A percentile compares a stretch with the other conserved stretches of the same genome.
Conservation (phyloP, 2,888 invertebrate genomes). For the Galerucella nymphaeae region DNA sequence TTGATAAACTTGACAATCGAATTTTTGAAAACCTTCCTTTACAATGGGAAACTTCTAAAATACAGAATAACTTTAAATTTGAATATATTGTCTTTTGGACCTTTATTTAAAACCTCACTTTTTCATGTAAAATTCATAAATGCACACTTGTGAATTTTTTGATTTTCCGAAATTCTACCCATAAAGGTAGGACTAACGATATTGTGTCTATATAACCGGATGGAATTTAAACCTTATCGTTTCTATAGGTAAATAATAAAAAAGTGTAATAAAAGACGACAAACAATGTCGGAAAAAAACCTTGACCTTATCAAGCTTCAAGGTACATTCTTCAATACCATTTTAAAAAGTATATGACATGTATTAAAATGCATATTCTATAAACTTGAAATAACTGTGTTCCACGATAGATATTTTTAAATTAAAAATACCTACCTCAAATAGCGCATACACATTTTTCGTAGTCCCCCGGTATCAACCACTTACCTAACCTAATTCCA, state of each 20-base stretch:
- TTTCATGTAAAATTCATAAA: too few relatives aligned
- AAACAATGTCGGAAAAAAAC: not conserved
- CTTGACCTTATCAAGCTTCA: not conserved
- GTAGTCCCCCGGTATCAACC: slow-evolving; percentile 11
- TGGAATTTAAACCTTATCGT: not conserved
- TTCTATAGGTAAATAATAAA: not conserved
- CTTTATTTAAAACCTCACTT: too few relatives aligned
- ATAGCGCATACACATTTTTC: not conserved
- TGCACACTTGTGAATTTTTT: too few relatives aligned
- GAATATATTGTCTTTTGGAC: too few relatives aligned
- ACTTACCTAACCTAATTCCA: slow-evolving; percentile 25
- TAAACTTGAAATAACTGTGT: not conserved
- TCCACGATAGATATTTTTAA: too few relatives aligned
- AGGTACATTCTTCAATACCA: not conserved
- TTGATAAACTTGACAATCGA: slow-evolving; percentile 7
- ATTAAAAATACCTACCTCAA: too few relatives aligned
- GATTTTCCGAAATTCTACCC: too few relatives aligned
- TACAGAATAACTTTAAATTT: too few relatives aligned
- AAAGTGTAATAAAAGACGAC: not conserved
- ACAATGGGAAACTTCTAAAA: not conserved
- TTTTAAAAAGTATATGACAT: not conserved
- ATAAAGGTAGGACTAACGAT: too few relatives aligned
- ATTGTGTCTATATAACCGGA: not conserved
- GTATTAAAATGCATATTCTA: not conserved
- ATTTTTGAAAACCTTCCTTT: slow-evolving; percentile 1